Conservation (phyloP, 2,888 invertebrate genomes). For the Rhorus exstirpatorius region DNA sequence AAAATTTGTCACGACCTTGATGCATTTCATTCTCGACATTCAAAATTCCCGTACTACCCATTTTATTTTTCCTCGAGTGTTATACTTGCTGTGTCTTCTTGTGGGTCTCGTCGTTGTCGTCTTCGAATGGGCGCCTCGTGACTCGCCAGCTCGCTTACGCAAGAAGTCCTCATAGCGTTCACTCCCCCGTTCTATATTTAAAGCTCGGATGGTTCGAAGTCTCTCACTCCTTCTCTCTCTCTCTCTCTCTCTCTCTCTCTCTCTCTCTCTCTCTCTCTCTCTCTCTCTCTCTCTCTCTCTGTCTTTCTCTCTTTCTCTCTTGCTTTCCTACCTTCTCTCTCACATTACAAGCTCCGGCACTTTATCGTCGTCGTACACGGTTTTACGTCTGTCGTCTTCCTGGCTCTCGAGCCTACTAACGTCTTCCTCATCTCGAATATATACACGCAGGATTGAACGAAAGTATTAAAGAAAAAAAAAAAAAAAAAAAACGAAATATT, state of each 20-base stretch:
- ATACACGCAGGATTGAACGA: constrained; percentile 29
- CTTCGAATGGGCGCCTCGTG: constrained; percentile 66
- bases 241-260: constrained; percentile 52
- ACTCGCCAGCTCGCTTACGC: constrained; percentile 72
- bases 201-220: constrained; percentile 63
- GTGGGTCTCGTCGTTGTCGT: constrained; percentile 49
- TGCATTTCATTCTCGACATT: neutral
- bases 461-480: neutral
- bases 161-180: constrained; percentile 71
- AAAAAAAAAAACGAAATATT: neutral
- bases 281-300: neutral
- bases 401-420: constrained; percentile 58
- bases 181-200: constrained; percentile 76
- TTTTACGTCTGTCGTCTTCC: constrained; percentile 68
- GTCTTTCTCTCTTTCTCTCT: neutral
- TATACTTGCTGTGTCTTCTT: constrained; percentile 35
- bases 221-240: constrained; percentile 53
- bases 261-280: constrained; percentile 43
- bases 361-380: constrained; percentile 61
- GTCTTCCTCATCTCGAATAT: constrained; percentile 60
- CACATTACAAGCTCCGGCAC: constrained; percentile 39
- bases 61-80: constrained; percentile 26
- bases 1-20: constrained; percentile 12
- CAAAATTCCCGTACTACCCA: constrained; percentile 12
- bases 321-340: constrained; percentile 36